Evolutionary conservation across 2,113 vertebrate genomes (phyloP).

Genomic region (Syngnathus scovelli): DNA sequence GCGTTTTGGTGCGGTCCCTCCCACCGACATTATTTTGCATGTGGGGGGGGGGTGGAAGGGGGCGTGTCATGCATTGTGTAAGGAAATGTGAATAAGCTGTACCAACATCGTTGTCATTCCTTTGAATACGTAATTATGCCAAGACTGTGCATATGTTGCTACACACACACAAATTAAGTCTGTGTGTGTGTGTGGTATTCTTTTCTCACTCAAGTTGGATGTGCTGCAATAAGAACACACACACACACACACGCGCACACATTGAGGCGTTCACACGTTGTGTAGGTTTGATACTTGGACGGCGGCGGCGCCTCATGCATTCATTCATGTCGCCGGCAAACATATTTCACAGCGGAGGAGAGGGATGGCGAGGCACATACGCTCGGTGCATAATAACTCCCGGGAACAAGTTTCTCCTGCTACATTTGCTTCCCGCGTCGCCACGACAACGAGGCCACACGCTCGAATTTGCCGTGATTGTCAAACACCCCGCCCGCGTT

Average conservation of each 20-base stretch:
- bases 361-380: constrained; percentile 7
- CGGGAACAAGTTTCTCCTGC: neutral
- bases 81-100: neutral
- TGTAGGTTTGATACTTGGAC: constrained; percentile 13
- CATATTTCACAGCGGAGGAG: constrained; percentile 16
- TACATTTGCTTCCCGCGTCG: constrained; percentile 14
- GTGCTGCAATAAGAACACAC: constrained; percentile 24
- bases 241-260: constrained; percentile 35
- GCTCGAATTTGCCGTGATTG: constrained; percentile 31
- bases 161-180: constrained; percentile 19
- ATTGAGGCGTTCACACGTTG: constrained; percentile 50
- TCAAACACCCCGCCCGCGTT: constrained; percentile 17
- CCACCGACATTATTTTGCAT: constrained; percentile 14
- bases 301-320: constrained; percentile 43
- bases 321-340: constrained; percentile 50
- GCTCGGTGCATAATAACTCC: constrained; percentile 24
- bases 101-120: neutral
- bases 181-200: constrained; percentile 2
- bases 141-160: constrained; percentile 27
- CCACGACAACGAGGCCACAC: neutral
- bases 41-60: too few species aligned
- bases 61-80: constrained; percentile 21
- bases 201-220: constrained; percentile 35
- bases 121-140: neutral
- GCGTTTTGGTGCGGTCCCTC: constrained; percentile 15